Evolutionary conservation across 1,140 invertebrate genomes (phyloP).

Genomic region (Orchestia grillus): DNA sequence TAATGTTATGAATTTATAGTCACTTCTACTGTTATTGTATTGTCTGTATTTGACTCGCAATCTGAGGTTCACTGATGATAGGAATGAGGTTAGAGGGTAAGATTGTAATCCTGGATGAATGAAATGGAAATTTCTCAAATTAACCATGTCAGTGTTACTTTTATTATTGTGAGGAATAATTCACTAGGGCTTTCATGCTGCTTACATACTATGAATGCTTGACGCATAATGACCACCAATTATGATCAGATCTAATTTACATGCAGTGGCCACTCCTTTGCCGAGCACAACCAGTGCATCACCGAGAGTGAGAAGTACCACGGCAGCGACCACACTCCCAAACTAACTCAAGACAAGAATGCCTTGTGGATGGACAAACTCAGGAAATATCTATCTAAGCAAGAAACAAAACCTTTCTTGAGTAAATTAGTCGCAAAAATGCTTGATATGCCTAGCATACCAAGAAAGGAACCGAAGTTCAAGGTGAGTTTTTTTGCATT

Average conservation of each 20-base stretch:
- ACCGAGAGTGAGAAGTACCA: slow-evolving; percentile 47
- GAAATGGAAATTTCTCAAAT: too few relatives aligned
- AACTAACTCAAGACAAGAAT: slow-evolving; percentile 31
- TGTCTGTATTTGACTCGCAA: too few relatives aligned
- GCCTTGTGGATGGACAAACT: slow-evolving; percentile 28
- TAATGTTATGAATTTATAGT: too few relatives aligned
- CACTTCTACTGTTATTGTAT: too few relatives aligned
- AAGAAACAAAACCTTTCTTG: slow-evolving; percentile 15
- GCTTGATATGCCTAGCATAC: slow-evolving; percentile 8
- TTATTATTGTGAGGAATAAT: background rate
- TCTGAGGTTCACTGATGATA: too few relatives aligned
- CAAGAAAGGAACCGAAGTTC: slow-evolving; percentile 28
- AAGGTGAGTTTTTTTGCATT: background rate
- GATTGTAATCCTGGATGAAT: too few relatives aligned
- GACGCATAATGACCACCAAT: too few relatives aligned
- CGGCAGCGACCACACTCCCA: background rate
- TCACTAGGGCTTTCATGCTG: background rate
- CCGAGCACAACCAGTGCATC: slow-evolving; percentile 30
- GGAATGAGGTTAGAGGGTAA: too few relatives aligned
- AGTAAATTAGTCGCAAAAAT: background rate
- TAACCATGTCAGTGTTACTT: background rate
- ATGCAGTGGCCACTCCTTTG: slow-evolving; percentile 12
- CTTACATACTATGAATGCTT: background rate
- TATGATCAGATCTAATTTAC: background rate
- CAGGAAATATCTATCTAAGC: background rate